Base-by-base conservation (phyloP, 2,888 invertebrate species). In the Sarcophaga rosellei region DNA sequence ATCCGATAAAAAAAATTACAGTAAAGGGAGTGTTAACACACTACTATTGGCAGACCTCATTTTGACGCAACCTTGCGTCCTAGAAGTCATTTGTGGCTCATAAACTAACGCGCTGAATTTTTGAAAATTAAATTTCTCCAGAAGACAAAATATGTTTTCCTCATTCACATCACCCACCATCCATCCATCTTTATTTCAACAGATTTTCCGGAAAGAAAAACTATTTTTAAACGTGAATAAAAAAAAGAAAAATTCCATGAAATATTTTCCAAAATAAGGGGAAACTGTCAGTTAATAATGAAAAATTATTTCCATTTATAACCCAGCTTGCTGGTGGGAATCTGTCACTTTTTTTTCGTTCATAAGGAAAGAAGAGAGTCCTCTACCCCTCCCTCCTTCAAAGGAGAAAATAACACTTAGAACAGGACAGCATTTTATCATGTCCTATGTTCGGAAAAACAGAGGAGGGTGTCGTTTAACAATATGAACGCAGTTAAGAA, bases 401-500 rank as follows among this genome's bases (percentile, higher is more conserved):
- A 53, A 53, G 53, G 12, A 47, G 15, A 11, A 47, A 11, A 47
- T 4, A 47, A 47, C 15, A 11, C 47, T 15, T 15, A 47, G 4
- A 47, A 47, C 11, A 15, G 0, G 17, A 53, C 4, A 53, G 17
- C 53, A 53, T 53, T 53, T 53, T 53, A 53, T 53, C 53, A 53
- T 53, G 15, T 47, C 47, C 2, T 47, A 2, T 15, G 4, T 47
- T 15, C 1, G 4, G 12, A 15, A 47, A 15, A 23, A 25, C 20
- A 21, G 21, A 35, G 35, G 35, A 35, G 35, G 8, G 8, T 35
- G 35, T 35, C 35, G 1, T 35, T 1, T 35, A 35, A 8, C 6
- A 44, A 45, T 44, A 44, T 44, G 53, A 63, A 65, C 63, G 75
- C 65, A 65, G 53, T 53, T 57, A 21, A 17, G 23, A 79, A 20